phyloP scores from a whole-genome alignment of 2,797 vertebrate genomes.

The Eospalax fontanierii region DNA sequence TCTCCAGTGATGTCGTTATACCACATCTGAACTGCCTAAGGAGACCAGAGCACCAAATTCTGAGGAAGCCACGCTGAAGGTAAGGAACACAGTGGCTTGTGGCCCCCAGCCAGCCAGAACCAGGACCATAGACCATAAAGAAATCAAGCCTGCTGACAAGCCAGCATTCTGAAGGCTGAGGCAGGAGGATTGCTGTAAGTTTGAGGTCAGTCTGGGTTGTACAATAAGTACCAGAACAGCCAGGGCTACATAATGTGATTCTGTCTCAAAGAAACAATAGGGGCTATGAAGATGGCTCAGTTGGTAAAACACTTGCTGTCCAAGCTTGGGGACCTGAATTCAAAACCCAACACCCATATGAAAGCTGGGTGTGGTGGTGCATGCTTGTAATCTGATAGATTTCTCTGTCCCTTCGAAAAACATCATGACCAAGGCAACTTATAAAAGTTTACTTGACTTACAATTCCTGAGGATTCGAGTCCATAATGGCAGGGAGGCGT shows the following conservation, averaged over 20 bases:
- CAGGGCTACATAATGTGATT: not conserved
- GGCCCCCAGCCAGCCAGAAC: not conserved
- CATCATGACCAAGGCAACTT: no score
- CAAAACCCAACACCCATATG: not conserved
- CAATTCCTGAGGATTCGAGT: no score
- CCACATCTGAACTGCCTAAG: not conserved
- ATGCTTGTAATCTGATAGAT: not conserved
- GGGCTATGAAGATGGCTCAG: not conserved
- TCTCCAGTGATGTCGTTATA: not conserved
- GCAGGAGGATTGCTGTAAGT: not conserved
- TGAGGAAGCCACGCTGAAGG: not conserved
- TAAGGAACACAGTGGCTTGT: not conserved
- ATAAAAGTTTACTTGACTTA: no score
- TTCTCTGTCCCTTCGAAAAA: no score
- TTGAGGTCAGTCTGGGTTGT: not conserved
- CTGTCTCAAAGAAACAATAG: not conserved
- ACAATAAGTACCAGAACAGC: not conserved
- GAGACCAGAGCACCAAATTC: not conserved
- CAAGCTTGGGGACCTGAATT: not conserved
- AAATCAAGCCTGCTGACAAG: not conserved
- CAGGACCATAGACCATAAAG: not conserved
- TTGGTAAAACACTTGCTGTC: not conserved
- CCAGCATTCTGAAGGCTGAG: not conserved
- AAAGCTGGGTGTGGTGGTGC: not conserved
- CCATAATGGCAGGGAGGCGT: no score